Evolutionary conservation across 2,888 invertebrate genomes (phyloP).

Genomic region (Polydesmus complanatus): DNA sequence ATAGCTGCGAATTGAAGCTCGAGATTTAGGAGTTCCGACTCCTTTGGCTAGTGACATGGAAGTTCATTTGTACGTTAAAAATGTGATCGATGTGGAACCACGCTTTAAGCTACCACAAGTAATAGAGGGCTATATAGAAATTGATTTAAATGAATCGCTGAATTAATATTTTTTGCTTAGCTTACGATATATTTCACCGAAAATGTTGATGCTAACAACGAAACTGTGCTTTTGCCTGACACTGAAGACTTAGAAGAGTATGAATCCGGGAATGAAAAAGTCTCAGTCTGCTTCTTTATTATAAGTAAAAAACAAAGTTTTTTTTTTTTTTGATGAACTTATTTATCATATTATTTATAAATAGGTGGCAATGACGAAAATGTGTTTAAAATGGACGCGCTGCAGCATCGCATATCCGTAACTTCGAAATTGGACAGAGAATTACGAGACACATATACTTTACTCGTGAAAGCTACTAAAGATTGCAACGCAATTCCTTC

Average conservation of each 20-base stretch:
- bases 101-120: slow-evolving; percentile 62
- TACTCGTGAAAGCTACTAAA: slow-evolving; percentile 68
- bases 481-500: slow-evolving; percentile 51
- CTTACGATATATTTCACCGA: slow-evolving; percentile 30
- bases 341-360: neutral
- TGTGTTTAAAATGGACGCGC: slow-evolving; percentile 53
- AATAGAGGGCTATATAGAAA: slow-evolving; percentile 17
- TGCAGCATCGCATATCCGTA: slow-evolving; percentile 50
- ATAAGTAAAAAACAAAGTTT: slow-evolving; percentile 38
- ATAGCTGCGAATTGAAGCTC: slow-evolving; percentile 77
- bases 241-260: slow-evolving; percentile 77
- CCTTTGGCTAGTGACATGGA: slow-evolving; percentile 75
- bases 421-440: slow-evolving; percentile 61
- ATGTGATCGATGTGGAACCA: slow-evolving; percentile 78
- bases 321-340: too few relatives aligned
- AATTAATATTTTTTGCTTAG: neutral
- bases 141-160: neutral
- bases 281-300: slow-evolving; percentile 83
- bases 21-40: slow-evolving; percentile 74
- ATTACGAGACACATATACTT: slow-evolving; percentile 46
- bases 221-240: slow-evolving; percentile 54
- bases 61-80: slow-evolving; percentile 70
- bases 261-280: slow-evolving; percentile 54
- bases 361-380: slow-evolving; percentile 11
- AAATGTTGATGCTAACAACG: slow-evolving; percentile 47